A percentile compares a stretch with the other conserved stretches of the same genome.
phyloP scores from a whole-genome alignment of 2,797 vertebrate genomes.

The Bradypus variegatus region DNA sequence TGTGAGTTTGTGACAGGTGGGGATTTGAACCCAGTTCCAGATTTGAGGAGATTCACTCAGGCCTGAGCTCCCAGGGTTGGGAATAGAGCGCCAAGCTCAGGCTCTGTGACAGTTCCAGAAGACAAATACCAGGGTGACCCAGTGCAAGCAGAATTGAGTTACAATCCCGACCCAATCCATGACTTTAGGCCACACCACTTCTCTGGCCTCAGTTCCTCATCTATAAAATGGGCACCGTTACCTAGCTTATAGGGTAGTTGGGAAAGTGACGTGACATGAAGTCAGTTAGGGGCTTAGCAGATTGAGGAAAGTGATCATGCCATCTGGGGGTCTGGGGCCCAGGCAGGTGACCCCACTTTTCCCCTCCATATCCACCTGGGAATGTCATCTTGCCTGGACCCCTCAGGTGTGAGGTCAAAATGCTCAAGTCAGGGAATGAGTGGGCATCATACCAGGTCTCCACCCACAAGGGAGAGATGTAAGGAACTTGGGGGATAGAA shows the following conservation, averaged over 20 bases:
- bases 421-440: background rate
- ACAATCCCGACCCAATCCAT: background rate
- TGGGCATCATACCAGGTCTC: background rate
- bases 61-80: background rate
- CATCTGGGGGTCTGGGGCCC: background rate
- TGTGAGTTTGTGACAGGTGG: background rate
- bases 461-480: background rate
- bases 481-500: background rate
- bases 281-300: background rate
- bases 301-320: background rate
- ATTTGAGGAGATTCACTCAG: background rate
- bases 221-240: background rate
- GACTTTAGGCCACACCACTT: background rate
- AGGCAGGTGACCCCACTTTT: background rate
- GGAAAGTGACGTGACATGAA: background rate
- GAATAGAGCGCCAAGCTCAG: background rate
- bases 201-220: background rate
- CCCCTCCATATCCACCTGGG: background rate
- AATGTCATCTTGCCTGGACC: background rate
- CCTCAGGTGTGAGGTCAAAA: background rate
- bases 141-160: background rate
- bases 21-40: background rate
- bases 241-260: background rate
- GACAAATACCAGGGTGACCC: background rate
- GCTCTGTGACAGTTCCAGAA: background rate